Evolutionary conservation across 1,140 invertebrate species (phyloP).

Genomic region (Globodera ellingtonae): DNA sequence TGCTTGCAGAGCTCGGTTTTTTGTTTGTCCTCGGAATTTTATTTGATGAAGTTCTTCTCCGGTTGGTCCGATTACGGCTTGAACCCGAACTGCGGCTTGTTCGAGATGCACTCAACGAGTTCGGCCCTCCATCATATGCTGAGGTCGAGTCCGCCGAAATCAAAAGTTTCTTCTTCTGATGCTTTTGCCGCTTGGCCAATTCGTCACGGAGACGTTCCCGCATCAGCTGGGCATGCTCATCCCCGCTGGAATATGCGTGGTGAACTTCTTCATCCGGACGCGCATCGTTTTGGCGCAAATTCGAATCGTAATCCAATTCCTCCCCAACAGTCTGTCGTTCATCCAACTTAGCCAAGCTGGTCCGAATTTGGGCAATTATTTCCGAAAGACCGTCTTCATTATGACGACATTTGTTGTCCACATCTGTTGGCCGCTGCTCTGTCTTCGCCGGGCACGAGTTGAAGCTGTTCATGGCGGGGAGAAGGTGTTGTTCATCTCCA

Average conservation of each 20-base stretch:
- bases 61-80: not conserved
- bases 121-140: no score
- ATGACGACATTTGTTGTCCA: not conserved
- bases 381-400: not conserved
- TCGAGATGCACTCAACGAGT: no score
- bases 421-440: not conserved
- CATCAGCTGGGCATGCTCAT: not conserved
- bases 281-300: not conserved
- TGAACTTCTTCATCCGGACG: not conserved
- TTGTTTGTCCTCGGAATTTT: not conserved
- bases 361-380: not conserved
- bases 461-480: no score
- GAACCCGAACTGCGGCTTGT: no score
- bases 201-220: not conserved
- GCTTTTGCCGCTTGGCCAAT: not conserved
- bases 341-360: not conserved
- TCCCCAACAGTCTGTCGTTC: not conserved
- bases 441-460: not conserved
- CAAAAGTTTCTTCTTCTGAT: no score
- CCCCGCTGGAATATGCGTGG: not conserved
- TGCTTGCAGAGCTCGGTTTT: conserved; percentile 1
- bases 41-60: not conserved
- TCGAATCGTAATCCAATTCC: not conserved
- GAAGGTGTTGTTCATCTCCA: not conserved
- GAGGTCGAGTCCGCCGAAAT: no score